Evolutionary conservation across 2,888 invertebrate genomes (phyloP), one percentile per base, ranked within the genome.

Genomic region (Andrena marginata): DNA sequence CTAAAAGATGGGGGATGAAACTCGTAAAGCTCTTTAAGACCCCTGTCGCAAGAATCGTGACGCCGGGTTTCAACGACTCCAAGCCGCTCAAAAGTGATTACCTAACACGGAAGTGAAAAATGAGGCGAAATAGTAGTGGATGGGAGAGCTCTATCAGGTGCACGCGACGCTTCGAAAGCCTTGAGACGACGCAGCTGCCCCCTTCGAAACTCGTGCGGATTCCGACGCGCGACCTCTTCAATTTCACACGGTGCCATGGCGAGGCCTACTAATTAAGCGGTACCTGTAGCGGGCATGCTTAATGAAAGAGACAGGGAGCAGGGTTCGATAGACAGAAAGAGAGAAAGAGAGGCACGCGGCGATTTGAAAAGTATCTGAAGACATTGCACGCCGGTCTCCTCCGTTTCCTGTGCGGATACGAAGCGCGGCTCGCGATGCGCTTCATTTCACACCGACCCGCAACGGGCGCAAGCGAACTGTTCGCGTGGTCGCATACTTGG

Each of bases 371-470:
- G 26, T 56, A 68, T 72, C 48, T 10, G 13, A 54, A 70, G 71
- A 76, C 49, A 42, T 80, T 33, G 65, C 63, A 51, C 62, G 48
- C 70, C 29, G 64, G 69, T 72, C 42, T 60, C 7, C 31, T 69
- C 65, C 56, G 35, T 60, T 26, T 62, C 56, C 59, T 33, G 48
- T 48, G 56, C 20, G 7, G 35, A 49, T 8, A 64, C 56, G 59
- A 23, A 69, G 54, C 54, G 73, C 2, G 26, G 51, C 48, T 56
- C 64, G 69, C 63, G 69, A 73, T 20, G 59, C 60, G 69, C 67
- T 80, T 64, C 51, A 31, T 59, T 73, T 64, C 82, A 72, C 82
- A 82, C 80, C 70, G 75, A 80, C 54, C 42, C 33, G 67, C 62
- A 10, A 31, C 33, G 16, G 48, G n/a, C 67, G 72, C 77, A 72